Base-by-base conservation (phyloP, 2,888 invertebrate species). In the Eilema griseolum region DNA sequence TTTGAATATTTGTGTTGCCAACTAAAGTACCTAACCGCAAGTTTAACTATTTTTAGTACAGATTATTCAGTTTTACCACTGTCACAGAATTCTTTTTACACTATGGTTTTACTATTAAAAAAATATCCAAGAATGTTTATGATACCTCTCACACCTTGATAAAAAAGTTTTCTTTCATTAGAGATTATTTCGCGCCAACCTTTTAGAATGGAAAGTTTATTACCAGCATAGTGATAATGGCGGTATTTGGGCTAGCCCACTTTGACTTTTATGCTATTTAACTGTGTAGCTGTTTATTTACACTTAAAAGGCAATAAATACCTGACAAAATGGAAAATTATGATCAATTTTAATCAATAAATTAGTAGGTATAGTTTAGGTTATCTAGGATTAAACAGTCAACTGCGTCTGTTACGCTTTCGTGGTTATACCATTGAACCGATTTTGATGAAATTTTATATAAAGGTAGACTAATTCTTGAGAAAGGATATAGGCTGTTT, bases 241-340 rank as follows among this genome's bases (percentile, higher is more conserved):
- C 56, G 73, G 76, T 72, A 76, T 82, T 78, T 73, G 65, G 66
- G 68, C 73, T 82, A 68, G 66, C 73, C 78, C n/a, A 74, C 75
- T 83, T 80, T 41, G 16, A 70, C 41, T 68, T 82, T 81, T 81
- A 81, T 57, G 63, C 60, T 31, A 67, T 8, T 3, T 57, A 66
- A 71, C 75, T 75, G 70, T 69, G 65, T 72, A 33, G 57, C 71
- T 75, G 60, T 72, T 67, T 66, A 28, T n/a, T 26, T 73, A 57
- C 71, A 71, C 72, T 80, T 73, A 78, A 74, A 80, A 78, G 76
- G 76, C 75, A 74, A 71, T 82, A 79, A 75, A 78, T 77, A 78
- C 73, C 62, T 73, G 56, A 71, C 81, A 74, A 11, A 11, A 37
- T 37, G 33, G 33, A n/a, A 52, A n/a, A n/a, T 52, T 0, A 20